Evolutionary conservation across 1,140 invertebrate species (phyloP), one percentile per base, ranked within the genome.

Genomic region (Hormaphis cornu): DNA sequence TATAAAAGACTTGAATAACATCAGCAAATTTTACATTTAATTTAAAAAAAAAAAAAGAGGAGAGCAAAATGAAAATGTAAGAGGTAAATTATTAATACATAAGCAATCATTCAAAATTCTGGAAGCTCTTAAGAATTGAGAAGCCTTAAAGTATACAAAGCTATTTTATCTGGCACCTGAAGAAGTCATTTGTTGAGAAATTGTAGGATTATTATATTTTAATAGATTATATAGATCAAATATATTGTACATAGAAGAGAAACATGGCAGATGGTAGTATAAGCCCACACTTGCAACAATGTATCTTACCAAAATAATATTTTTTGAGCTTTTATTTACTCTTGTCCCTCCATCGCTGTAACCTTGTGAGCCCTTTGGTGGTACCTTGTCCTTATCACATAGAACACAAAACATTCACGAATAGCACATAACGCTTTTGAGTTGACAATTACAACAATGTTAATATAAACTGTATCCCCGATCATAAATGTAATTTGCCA

Each of bases 231-330:
- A n/a, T 63, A 63, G 58, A 66, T 66, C 44, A 66, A 33, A 66
- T 30, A 28, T 66, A 66, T 66, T 66, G 9, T 66, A 50, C 44
- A 66, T 28, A 22, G 44, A 66, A 50, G 44, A 66, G 35, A 56
- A 66, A 66, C 26, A 66, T 12, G 28, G 28, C 61, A 50, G 10
- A 66, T 66, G 42, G 28, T 66, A 66, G 30, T 30, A 26, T 50
- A 66, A 66, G 61, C 61, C 61, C 61, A 66, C 61, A 44, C 61
- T 66, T 44, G 61, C 61, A 66, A 66, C 40, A 66, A 66, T 66
- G 42, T 44, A 42, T 66, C 61, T 66, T 66, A 66, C 61, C 61
- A 44, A 50, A 42, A 66, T 66, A 66, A 66, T 66, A 66, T 66
- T 66, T 66, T 66, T 66, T 66, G 61, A 66, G 61, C 61, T 66